A percentile compares a stretch with the other conserved stretches of the same genome.
These are phyloP conservation scores for Polydrusus cervinus DNA, from an alignment of 2,888 invertebrate species.

Conservation along the genomic window DNA sequence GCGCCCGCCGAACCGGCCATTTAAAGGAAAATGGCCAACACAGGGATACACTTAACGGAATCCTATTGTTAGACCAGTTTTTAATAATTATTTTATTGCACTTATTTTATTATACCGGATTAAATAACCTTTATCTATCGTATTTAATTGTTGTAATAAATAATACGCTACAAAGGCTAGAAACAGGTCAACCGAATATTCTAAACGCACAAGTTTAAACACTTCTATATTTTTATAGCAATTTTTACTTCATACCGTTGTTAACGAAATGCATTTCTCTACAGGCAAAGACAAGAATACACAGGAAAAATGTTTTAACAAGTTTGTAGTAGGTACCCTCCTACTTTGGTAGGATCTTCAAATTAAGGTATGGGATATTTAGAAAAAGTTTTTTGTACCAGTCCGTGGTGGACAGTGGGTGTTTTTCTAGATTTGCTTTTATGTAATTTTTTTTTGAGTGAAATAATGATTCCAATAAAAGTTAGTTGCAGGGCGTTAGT, in stretches of 20 bases:
- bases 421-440: background rate
- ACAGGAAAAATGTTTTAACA: slow-evolving; percentile 6
- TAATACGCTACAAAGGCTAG: background rate
- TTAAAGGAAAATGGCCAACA: too few relatives aligned
- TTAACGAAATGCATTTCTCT: background rate
- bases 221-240: background rate
- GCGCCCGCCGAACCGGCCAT: too few relatives aligned
- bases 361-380: slow-evolving; percentile 1
- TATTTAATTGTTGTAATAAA: too few relatives aligned
- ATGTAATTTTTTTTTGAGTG: slow-evolving; percentile 5
- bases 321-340: slow-evolving; percentile 17
- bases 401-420: background rate
- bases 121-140: too few relatives aligned
- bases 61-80: too few relatives aligned
- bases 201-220: slow-evolving; percentile 14
- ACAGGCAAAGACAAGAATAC: slow-evolving; percentile 22
- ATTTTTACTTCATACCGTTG: slow-evolving; percentile 5
- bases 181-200: background rate
- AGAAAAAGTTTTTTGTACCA: slow-evolving; percentile 4
- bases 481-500: slow-evolving; percentile 22
- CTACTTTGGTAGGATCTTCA: slow-evolving; percentile 1
- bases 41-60: too few relatives aligned
- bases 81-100: too few relatives aligned
- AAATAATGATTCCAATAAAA: slow-evolving; percentile 29
- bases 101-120: too few relatives aligned